phyloP scores from a whole-genome alignment of 92 coral and sea anemone species.

The Parazoanthus darwini region DNA sequence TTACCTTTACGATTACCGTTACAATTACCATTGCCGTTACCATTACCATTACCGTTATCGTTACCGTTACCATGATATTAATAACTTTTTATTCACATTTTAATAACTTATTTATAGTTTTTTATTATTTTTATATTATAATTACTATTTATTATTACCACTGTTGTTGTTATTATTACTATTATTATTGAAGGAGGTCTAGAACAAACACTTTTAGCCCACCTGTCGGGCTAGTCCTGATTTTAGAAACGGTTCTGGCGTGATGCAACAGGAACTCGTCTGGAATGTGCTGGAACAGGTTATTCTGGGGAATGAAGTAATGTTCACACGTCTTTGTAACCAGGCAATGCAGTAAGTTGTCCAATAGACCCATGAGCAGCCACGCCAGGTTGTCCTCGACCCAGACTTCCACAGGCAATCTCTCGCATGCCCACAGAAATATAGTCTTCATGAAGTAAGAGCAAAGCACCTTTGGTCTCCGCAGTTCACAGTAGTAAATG shows the following conservation, averaged over 20 bases:
- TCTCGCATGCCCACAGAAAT: conserved; percentile 64
- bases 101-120: too few relatives aligned
- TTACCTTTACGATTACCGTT: too few relatives aligned
- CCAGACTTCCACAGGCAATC: conserved; percentile 52
- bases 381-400: conserved; percentile 50
- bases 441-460: conserved; percentile 60
- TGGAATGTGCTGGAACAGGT: conserved; percentile 55
- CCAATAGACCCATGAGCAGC: conserved; percentile 57
- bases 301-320: conserved; percentile 55
- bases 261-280: conserved; percentile 51
- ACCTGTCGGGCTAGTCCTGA: conserved; percentile 52
- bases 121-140: too few relatives aligned
- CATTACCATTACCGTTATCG: too few relatives aligned
- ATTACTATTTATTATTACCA: too few relatives aligned
- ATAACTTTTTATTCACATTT: too few relatives aligned
- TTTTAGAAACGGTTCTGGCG: conserved; percentile 43
- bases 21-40: too few relatives aligned
- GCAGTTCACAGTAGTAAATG: conserved; percentile 43
- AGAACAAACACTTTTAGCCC: not conserved
- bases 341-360: conserved; percentile 56
- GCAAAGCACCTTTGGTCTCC: conserved; percentile 50
- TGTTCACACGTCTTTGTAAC: conserved; percentile 52
- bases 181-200: not conserved
- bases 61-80: too few relatives aligned
- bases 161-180: not conserved